Percentiles rank a stretch among this genome's conserved stretches.
Conservation (phyloP, 2,797 vertebrate genomes). For the Sebastes trivittatus region DNA sequence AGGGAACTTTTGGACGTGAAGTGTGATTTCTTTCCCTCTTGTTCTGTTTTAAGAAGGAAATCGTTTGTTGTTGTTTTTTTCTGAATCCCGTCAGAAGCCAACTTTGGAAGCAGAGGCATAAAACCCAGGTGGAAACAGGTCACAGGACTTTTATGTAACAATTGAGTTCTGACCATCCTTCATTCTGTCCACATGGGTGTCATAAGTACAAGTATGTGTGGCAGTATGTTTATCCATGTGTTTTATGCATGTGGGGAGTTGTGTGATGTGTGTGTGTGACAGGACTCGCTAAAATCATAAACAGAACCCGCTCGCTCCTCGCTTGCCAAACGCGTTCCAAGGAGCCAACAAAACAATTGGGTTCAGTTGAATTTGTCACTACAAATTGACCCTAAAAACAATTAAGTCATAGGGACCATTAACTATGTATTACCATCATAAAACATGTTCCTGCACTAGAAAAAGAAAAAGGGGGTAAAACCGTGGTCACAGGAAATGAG, state of each 20-base stretch:
- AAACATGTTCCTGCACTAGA: conserved; percentile 76
- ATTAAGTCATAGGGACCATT: conserved; percentile 84
- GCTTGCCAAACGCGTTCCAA: conserved; percentile 58
- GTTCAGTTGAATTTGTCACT: conserved; percentile 84
- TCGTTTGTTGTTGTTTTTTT: conserved; percentile 63
- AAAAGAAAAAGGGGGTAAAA: conserved; percentile 79
- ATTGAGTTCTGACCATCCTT: conserved; percentile 53
- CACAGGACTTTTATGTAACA: conserved; percentile 60
- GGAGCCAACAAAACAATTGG: conserved; percentile 77
- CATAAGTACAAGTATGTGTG: conserved; percentile 66
- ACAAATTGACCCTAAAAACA: conserved; percentile 85
- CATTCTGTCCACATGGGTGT: conserved; percentile 70
- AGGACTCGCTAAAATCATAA: conserved; percentile 66
- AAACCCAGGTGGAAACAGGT: conserved; percentile 61
- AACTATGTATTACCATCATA: conserved; percentile 81
- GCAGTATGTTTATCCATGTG: conserved; percentile 71
- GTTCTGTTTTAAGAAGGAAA: conserved; percentile 69
- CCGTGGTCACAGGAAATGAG: conserved; percentile 85
- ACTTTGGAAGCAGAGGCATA: conserved; percentile 55
- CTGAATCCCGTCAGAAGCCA: conserved; percentile 63
- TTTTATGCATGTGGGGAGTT: conserved; percentile 52
- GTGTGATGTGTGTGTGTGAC: conserved; percentile 49
- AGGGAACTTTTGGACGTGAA: conserved; percentile 42
- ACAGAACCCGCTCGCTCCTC: conserved; percentile 57
- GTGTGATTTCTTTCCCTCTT: conserved; percentile 38